Percentiles rank a stretch among this genome's conserved stretches.
These are phyloP conservation scores for Melipona quadrifasciata DNA, from an alignment of 1,140 invertebrate genomes.

Conservation along the genomic window DNA sequence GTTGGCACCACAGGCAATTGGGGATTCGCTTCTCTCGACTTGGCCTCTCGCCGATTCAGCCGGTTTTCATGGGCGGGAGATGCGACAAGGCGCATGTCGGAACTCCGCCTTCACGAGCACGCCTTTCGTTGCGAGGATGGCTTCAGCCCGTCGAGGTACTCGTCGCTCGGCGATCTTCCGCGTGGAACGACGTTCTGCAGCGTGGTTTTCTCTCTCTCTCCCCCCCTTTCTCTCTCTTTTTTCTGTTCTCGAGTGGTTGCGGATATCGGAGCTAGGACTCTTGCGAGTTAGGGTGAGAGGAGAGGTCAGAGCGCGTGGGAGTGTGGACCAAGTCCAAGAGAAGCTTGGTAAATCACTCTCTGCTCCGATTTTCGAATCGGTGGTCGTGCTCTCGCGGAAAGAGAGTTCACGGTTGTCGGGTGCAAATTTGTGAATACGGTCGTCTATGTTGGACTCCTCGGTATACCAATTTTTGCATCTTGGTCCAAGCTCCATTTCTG, in stretches of 20 bases:
- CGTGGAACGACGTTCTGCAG: background rate
- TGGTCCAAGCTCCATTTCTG: no score
- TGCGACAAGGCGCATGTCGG: constrained; percentile 53
- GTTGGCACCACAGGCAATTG: constrained; percentile 40
- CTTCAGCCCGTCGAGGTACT: constrained; percentile 17
- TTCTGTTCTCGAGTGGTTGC: background rate
- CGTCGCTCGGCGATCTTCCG: background rate
- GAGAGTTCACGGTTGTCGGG: background rate
- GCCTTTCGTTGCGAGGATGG: constrained; percentile 27
- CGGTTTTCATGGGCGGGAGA: constrained; percentile 21
- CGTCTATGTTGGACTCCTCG: background rate
- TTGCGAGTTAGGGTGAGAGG: background rate
- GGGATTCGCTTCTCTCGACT: background rate
- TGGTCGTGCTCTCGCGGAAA: no score
- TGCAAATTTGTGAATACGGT: no score
- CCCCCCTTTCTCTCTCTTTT: no score
- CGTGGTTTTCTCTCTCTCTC: no score
- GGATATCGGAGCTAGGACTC: background rate
- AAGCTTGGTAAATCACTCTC: no score
- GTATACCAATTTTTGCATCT: background rate
- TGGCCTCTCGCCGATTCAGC: constrained; percentile 10
- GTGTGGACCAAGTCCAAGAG: background rate
- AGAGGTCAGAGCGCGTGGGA: background rate
- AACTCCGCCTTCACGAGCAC: background rate
- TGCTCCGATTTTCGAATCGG: no score